Evolutionary conservation across 2,113 vertebrate species (phyloP).

Genomic region (Mola mola): DNA sequence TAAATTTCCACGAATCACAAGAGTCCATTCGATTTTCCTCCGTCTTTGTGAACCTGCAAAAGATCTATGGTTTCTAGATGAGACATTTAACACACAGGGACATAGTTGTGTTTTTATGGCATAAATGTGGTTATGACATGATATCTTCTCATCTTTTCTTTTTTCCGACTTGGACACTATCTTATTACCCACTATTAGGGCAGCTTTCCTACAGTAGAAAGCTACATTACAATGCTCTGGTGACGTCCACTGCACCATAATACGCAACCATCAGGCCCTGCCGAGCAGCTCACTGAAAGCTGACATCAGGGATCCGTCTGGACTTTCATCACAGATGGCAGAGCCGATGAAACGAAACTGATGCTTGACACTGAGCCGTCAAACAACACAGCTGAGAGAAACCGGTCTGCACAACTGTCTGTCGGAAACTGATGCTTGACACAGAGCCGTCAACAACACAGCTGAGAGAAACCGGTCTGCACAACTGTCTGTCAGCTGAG

Average conservation of each 20-base stretch:
- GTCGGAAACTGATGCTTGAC: constrained; percentile 42
- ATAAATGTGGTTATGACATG: neutral
- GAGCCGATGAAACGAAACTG: constrained; percentile 6
- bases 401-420: constrained; percentile 23
- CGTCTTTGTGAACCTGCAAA: neutral
- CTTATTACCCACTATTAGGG: too few relatives aligned
- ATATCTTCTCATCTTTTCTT: too few relatives aligned
- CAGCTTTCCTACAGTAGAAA: too few relatives aligned
- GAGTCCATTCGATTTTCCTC: neutral
- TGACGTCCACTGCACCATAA: too few relatives aligned
- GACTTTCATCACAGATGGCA: constrained; percentile 59
- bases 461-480: constrained; percentile 34
- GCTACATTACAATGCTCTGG: too few relatives aligned
- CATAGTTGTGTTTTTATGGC: neutral
- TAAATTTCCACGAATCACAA: neutral
- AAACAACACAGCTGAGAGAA: too few relatives aligned
- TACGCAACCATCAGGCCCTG: too few relatives aligned
- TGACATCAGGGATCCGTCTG: constrained; percentile 58
- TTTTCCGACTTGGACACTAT: too few relatives aligned
- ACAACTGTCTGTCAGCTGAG: neutral
- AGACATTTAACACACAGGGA: neutral
- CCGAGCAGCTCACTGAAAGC: too few relatives aligned
- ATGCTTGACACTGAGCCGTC: constrained; percentile 5
- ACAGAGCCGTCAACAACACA: constrained; percentile 38
- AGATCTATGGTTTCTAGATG: neutral